Base-by-base conservation (phyloP, 2,113 vertebrate genomes). In the Cardinalis cardinalis region DNA sequence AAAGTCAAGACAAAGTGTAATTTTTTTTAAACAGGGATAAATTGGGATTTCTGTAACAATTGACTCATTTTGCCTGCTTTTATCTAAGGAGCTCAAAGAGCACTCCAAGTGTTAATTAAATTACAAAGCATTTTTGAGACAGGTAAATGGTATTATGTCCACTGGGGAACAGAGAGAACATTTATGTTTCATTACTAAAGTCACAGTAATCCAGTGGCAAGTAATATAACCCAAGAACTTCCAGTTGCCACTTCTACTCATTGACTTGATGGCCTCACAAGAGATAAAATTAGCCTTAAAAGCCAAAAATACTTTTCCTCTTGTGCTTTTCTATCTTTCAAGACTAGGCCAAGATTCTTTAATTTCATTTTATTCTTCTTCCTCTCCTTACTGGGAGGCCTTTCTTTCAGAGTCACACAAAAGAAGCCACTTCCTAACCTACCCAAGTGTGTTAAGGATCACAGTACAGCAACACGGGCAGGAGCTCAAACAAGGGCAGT, bases 61-160 rank as follows among this genome's bases (percentile, higher is more conserved):
- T 90, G 87, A 87, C 74, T 96, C 81, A 85, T 90, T 95, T 89
- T 90, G 59, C 77, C 78, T 89, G 81, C 89, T 96, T 95, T 95
- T 95, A 96, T 93, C 90, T 84, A 84, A 94, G 78, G 84, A 95
- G 93, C 95, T 94, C 92, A 92, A 95, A 95, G 92, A 94, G 87
- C 92, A 92, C 92, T 95, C 89, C 90, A 95, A 95, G 90, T 95
- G 92, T 95, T 95, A 95, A 94, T 96, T 96, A 94, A 95, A 94
- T 95, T 94, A 95, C 95, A 95, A 90, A 72, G 92, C 84, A 90
- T 95, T 94, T 94, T 94, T 84, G 87, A 92, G 92, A 92, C 90
- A 94, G 93, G 93, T 96, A 94, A 96, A 93, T 94, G 92, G 92
- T 92, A 90, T 92, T 94, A 75, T 87, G 71, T 81, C 93, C 92